phyloP scores from a whole-genome alignment of 2,797 vertebrate genomes.

The Limnodromus scolopaceus region DNA sequence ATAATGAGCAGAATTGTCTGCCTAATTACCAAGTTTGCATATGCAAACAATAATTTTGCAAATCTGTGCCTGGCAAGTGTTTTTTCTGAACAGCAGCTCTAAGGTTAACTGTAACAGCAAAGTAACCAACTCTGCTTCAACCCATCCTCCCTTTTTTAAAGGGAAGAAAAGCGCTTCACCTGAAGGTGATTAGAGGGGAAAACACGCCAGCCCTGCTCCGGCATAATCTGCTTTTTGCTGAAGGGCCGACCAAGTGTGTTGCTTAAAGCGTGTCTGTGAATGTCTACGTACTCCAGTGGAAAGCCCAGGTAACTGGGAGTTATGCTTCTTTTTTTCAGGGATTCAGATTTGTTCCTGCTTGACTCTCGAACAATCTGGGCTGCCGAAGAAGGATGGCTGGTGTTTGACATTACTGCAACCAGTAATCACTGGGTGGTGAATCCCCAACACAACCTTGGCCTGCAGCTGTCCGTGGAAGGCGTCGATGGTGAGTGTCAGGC shows the following conservation, averaged over 20 bases:
- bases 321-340: constrained; percentile 75
- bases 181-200: background rate
- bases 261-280: fast-evolving
- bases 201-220: background rate
- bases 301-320: background rate
- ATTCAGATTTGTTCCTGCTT: constrained; percentile 92
- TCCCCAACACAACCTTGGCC: constrained; percentile 91
- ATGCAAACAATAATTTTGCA: constrained; percentile 27
- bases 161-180: background rate
- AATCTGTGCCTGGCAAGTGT: background rate
- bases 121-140: background rate
- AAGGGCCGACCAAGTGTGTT: fast-evolving
- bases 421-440: constrained; percentile 99
- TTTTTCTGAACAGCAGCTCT: background rate
- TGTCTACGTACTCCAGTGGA: background rate
- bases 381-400: constrained; percentile 95
- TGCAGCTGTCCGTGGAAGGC: constrained; percentile 93
- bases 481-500: constrained; percentile 84
- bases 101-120: background rate
- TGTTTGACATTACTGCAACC: constrained; percentile 95
- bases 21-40: constrained; percentile 46
- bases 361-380: constrained; percentile 97
- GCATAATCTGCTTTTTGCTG: fast-evolving
- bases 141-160: background rate
- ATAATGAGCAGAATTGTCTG: constrained; percentile 53